Conservation (phyloP, 2,113 vertebrate genomes). For the Xiphophorus couchianus region DNA sequence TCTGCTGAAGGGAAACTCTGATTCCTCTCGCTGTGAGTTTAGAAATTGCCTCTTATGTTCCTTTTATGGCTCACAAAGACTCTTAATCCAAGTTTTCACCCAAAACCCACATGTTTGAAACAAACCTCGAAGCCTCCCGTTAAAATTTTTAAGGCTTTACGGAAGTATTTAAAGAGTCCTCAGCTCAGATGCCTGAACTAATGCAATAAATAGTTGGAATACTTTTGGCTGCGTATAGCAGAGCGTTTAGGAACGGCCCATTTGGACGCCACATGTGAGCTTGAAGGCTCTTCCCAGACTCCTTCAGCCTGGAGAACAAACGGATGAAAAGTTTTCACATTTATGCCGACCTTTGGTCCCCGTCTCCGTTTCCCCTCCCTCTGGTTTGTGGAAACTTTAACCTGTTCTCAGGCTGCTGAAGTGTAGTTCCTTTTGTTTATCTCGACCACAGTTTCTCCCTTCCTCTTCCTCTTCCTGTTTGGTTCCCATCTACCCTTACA, state of each 20-base stretch:
- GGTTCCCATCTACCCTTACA: conserved; percentile 6
- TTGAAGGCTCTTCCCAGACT: neutral
- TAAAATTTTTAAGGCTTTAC: neutral
- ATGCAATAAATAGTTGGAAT: neutral
- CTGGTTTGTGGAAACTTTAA: conserved; percentile 27
- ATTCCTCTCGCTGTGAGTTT: conserved; percentile 19
- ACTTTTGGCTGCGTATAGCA: neutral
- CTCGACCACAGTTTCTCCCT: conserved; percentile 10
- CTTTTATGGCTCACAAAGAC: neutral
- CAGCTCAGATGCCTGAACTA: neutral
- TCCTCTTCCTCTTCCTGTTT: conserved; percentile 35
- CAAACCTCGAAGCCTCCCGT: neutral
- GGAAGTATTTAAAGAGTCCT: neutral
- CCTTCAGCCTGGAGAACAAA: neutral
- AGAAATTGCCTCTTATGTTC: neutral
- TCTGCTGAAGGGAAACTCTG: conserved; percentile 30
- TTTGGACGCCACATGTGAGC: neutral
- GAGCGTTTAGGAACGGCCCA: neutral
- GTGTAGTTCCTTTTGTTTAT: conserved; percentile 31
- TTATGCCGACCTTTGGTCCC: neutral
- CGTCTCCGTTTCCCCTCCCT: neutral
- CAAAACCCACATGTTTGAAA: neutral
- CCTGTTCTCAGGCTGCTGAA: neutral
- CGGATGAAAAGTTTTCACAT: neutral
- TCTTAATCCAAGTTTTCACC: neutral